phyloP scores from a whole-genome alignment of 2,113 vertebrate genomes.

The Nesospiza acunhae region DNA sequence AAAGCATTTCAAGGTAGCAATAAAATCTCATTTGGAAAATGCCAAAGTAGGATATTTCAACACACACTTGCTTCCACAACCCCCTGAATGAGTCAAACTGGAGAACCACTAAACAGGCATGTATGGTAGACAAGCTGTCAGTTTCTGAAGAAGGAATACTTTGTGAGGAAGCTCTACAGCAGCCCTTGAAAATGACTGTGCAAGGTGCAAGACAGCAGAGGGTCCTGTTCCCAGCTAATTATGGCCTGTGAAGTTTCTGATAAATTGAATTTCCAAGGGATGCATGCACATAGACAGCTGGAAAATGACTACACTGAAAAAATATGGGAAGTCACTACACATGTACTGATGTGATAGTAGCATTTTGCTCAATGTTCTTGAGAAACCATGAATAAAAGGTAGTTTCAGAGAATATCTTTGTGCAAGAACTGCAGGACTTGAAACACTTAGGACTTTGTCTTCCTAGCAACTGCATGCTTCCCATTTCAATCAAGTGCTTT shows the following conservation, averaged over 20 bases:
- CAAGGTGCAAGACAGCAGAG: not conserved
- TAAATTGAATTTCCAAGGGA: not conserved
- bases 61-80: not conserved
- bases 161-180: not conserved
- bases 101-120: not conserved
- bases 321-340: not conserved
- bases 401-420: not conserved
- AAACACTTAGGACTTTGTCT: not conserved
- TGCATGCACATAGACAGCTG: not conserved
- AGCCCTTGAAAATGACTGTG: constrained; percentile 2
- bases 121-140: not conserved
- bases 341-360: not conserved
- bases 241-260: not conserved
- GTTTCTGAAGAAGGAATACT: constrained; percentile 16
- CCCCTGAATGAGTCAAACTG: not conserved
- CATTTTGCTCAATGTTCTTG: not conserved
- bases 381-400: not conserved
- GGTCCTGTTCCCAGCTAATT: not conserved
- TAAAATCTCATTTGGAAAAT: not conserved
- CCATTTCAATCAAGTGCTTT: not conserved
- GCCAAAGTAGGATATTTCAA: not conserved
- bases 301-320: not conserved
- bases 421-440: not conserved
- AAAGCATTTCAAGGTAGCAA: not conserved
- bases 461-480: not conserved